Conservation (phyloP, 1,140 invertebrate genomes). For the Meteorus sp. region DNA sequence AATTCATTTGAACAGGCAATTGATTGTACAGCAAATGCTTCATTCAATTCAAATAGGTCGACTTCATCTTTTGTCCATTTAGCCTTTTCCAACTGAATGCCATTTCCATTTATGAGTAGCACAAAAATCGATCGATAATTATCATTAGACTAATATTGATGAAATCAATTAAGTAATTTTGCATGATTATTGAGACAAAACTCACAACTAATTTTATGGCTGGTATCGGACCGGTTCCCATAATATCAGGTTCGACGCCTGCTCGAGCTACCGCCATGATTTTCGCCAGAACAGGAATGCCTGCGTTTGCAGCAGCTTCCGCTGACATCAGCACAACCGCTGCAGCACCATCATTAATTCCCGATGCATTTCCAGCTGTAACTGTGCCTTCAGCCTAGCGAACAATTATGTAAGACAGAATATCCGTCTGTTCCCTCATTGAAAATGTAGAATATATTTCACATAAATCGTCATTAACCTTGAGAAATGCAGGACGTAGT, state of each 20-base stretch:
- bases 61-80: conserved; percentile 80
- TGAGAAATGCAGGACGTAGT: conserved; percentile 67
- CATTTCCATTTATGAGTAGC: background rate
- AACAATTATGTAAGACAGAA: too few relatives aligned
- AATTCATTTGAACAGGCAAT: conserved; percentile 70
- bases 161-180: conserved; percentile 1
- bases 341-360: conserved; percentile 87
- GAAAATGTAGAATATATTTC: too few relatives aligned
- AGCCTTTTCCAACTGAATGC: conserved; percentile 72
- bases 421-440: too few relatives aligned
- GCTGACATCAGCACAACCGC: conserved; percentile 72
- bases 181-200: conserved; percentile 31
- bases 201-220: conserved; percentile 69
- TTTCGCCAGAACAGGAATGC: conserved; percentile 63
- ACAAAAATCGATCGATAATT: conserved; percentile 5
- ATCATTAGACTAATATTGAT: background rate
- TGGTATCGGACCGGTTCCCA: conserved; percentile 78
- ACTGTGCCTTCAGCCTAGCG: conserved; percentile 65
- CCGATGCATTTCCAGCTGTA: conserved; percentile 79
- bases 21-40: conserved; percentile 81
- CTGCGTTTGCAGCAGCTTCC: conserved; percentile 58
- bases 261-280: conserved; percentile 69
- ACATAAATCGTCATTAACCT: too few relatives aligned
- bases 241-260: conserved; percentile 73
- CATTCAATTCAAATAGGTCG: conserved; percentile 88